Evolutionary conservation across 35 echinoderm and acorn worm species (phyloP), one percentile per base, ranked within the genome.

Genomic region (Ptychodera flava): DNA sequence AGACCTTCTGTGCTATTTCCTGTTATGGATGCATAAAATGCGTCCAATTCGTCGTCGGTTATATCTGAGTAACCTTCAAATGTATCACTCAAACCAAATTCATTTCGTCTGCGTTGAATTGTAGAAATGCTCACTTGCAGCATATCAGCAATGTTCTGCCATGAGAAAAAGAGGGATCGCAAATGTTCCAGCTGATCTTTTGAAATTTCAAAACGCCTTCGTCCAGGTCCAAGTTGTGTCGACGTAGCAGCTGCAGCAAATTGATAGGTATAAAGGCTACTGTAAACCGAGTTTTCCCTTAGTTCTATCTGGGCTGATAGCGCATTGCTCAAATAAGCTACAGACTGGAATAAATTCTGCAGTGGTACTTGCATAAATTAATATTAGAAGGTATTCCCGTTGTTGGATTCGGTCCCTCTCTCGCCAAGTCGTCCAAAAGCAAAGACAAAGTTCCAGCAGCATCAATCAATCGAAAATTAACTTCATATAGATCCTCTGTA

Each of bases 21-120:
- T 64, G 45, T 64, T 64, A 64, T 64, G 45, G 45, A 12, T 64
- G 6, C 45, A 64, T 64, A 22, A 64, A 64, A 12, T 64, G 45
- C 45, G 22, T 64, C 45, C 22, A 64, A 64, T 64, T 64, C 45
- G 22, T 64, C 45, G 45, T 64, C 45, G 22, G 45, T 64, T 64
- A 64, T 64, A 64, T 64, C 45, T 64, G 45, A 64, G 45, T 64
- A 64, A 64, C 45, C 45, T 64, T 64, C 45, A 64, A 64, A 64
- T 22, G 45, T 64, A 12, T 64, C 45, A 64, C 45, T 64, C 45
- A 64, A 64, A 64, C 45, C 45, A 64, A 64, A 64, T 64, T 64
- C 45, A 6, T 64, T 64, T 64, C 45, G 45, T 64, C 45, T 64
- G 6, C 45, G 45, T 64, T 64, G 45, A 22, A 64, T 64, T 12